These are phyloP conservation scores for Drosophila flavopinicola DNA, from an alignment of 2,888 invertebrate genomes.

Conservation along the genomic window DNA sequence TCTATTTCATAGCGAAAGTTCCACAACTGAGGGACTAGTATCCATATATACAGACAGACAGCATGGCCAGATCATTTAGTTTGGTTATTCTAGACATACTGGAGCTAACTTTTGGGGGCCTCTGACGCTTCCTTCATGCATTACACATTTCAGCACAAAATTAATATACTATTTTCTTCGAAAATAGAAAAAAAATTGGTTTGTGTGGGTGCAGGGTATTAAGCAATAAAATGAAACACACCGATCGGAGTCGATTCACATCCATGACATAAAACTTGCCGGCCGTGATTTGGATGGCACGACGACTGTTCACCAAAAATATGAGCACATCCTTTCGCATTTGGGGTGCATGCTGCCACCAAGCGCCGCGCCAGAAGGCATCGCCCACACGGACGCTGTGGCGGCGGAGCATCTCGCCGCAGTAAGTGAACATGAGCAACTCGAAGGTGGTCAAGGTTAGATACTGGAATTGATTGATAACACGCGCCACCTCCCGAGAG, in stretches of 20 bases:
- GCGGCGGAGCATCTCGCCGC: slow-evolving; percentile 75
- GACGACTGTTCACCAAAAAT: slow-evolving; percentile 74
- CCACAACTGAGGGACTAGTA: no score
- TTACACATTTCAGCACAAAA: no score
- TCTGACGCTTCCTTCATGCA: no score
- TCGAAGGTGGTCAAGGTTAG: slow-evolving; percentile 75
- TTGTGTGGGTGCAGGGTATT: not conserved
- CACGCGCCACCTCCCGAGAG: slow-evolving; percentile 60
- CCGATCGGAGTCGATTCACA: slow-evolving; percentile 78
- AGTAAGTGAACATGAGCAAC: slow-evolving; percentile 81
- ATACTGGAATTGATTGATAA: slow-evolving; percentile 80
- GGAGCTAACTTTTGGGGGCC: no score
- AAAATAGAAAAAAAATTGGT: no score
- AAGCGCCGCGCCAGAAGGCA: slow-evolving; percentile 77
- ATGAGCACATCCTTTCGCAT: slow-evolving; percentile 77
- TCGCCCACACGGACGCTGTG: slow-evolving; percentile 81
- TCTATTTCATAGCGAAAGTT: no score
- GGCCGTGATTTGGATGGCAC: slow-evolving; percentile 77
- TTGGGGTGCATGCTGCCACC: slow-evolving; percentile 70
- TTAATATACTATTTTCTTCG: no score
- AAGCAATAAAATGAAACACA: slow-evolving; percentile 24
- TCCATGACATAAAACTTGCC: slow-evolving; percentile 83
- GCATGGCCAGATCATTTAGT: no score
- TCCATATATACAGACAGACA: no score
- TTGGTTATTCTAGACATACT: no score